Evolutionary conservation across 2,113 vertebrate genomes (phyloP), one percentile per base, ranked within the genome.

Genomic region (Chionis minor): DNA sequence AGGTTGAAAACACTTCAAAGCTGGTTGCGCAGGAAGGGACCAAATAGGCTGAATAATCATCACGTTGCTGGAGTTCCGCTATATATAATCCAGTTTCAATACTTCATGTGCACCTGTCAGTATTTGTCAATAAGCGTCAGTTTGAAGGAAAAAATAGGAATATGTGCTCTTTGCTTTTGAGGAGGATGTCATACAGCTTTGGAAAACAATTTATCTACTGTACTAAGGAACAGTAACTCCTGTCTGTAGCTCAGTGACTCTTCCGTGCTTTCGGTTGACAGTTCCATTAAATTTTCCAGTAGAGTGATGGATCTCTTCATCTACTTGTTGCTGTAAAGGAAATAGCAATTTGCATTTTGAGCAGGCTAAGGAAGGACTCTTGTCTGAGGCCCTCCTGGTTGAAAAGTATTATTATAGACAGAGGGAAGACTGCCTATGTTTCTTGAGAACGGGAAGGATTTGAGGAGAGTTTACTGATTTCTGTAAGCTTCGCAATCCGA

Each of bases 391-490:
- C 14, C 23, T 83, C 27, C 44, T 17, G 35, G 35, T 6, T 81
- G 58, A 61, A 67, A 71, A 66, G 24, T 59, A 7, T 81, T 61
- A 5, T 27, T 70, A 23, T 42, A 44, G 70, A 10, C 59, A 33
- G 33, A 52, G 40, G 44, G 15, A 67, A 75, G 47, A 47, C 10
- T 7, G 15, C 8, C 0, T 2, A 0, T 35, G 38, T 38, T 72
- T 72, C 27, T 6, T 65, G 42, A 73, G 78, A 94, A 42, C 35
- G 58, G 71, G 52, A 89, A 0, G 13, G 38, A 30, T 69, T 86
- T 56, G 21, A 65, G 40, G 74, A 92, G 42, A 32, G 28, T 78
- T 30, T 51, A 16, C 11, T 59, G 71, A n/a, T 77, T 51, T 47
- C 80, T 65, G 9, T 80, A 59, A 59, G 51, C 27, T 63, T 63